A percentile compares a stretch with the other conserved stretches of the same genome.
phyloP scores from a whole-genome alignment of 2,113 vertebrate genomes.

The Petroica traversi region DNA sequence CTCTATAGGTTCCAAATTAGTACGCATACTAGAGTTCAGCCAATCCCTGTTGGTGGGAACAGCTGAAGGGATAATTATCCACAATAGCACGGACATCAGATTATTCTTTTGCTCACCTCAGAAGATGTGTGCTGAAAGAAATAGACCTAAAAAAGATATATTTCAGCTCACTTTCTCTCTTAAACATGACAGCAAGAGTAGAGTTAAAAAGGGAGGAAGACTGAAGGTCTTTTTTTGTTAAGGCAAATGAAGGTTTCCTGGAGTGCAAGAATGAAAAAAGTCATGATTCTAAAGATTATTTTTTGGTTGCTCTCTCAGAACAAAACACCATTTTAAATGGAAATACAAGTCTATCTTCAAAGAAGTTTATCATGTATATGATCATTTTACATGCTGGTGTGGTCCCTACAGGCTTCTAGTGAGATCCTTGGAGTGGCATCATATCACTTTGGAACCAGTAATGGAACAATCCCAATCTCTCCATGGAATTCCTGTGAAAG shows the following conservation, averaged over 20 bases:
- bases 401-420: not conserved
- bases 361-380: not conserved
- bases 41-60: rapidly evolving
- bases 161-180: not conserved
- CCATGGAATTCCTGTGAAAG: not conserved
- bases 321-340: not conserved
- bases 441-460: conserved; percentile 10
- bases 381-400: not conserved
- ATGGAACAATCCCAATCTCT: conserved; percentile 17
- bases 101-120: not conserved
- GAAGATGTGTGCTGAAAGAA: not conserved
- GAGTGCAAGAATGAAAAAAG: not conserved
- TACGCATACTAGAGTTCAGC: not conserved
- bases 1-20: not conserved
- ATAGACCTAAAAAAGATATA: not conserved
- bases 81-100: not conserved
- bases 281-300: not conserved
- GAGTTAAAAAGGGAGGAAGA: not conserved
- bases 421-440: conserved; percentile 22
- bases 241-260: not conserved
- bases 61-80: not conserved
- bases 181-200: not conserved
- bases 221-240: not conserved
- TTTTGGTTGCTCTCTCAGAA: not conserved
- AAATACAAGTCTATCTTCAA: not conserved